phyloP scores from a whole-genome alignment of 2,888 invertebrate species.

The Chaitophorus viminalis region DNA sequence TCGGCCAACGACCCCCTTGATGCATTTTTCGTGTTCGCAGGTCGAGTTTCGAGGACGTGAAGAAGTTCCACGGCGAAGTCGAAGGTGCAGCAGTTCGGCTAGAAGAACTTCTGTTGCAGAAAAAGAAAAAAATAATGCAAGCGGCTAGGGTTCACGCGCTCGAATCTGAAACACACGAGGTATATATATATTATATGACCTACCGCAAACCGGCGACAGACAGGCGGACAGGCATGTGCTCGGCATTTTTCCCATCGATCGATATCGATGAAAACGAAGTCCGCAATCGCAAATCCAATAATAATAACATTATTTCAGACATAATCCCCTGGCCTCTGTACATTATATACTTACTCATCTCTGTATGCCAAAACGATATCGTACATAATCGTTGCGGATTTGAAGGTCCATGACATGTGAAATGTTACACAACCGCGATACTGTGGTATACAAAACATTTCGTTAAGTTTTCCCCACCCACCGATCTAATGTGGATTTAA shows the following conservation, averaged over 20 bases:
- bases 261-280: not conserved
- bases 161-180: slow-evolving; percentile 52
- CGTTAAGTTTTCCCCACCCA: not conserved
- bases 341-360: too few species aligned
- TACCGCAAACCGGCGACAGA: not conserved
- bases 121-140: slow-evolving; percentile 51
- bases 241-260: not conserved
- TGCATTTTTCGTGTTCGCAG: not conserved
- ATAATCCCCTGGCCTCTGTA: too few species aligned
- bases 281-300: too few species aligned
- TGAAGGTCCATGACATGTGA: not conserved
- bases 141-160: slow-evolving; percentile 45
- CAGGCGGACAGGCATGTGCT: not conserved
- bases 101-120: slow-evolving; percentile 40
- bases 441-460: not conserved
- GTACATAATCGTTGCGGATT: not conserved
- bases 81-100: slow-evolving; percentile 42
- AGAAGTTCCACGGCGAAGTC: slow-evolving; percentile 47
- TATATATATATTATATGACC: not conserved
- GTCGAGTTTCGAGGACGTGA: slow-evolving; percentile 55
- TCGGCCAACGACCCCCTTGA: not conserved
- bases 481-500: slow-evolving; percentile 34
- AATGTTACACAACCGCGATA: slow-evolving; percentile 6
- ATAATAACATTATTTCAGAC: too few species aligned
- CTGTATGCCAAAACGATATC: not conserved